Base-by-base conservation (phyloP, 2,888 invertebrate genomes). In the Anaspis maculata region DNA sequence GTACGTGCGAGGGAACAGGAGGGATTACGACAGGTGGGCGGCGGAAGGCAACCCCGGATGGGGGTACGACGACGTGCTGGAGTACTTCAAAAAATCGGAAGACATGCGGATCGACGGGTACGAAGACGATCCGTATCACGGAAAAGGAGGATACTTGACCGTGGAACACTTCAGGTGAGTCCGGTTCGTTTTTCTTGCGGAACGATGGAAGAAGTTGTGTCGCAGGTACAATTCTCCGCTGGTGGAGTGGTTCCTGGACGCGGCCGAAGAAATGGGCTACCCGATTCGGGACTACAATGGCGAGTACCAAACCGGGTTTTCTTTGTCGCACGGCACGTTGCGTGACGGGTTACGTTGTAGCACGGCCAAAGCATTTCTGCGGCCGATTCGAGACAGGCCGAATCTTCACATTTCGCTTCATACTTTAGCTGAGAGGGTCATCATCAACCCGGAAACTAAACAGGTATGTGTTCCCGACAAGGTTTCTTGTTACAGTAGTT, bases 11-110 rank as follows among this genome's bases (percentile, higher is more conserved):
- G 92, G 91, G 0, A 89, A 92, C 56, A 74, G 73, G 30, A 71
- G 67, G 2, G 92, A 92, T 57, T 94, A 89, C 59, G 87, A 94
- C 52, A 67, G 71, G n/a, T 94, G 92, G 92, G 82, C 76, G 12
- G 60, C 57, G 7, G 57, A 81, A 54, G 92, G 91, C 0, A 81
- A 72, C 49, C 57, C 64, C 1, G 90, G 84, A 1, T 94, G 94
- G 94, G 72, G 80, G 16, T 89, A 81, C 56, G 68, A 76, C 0
- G 77, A 77, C 30, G 70, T 88, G 0, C 61, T 89, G 19, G 76
- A 76, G 6, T 89, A 88, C 54, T 89, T 89, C 56, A 75, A 76
- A 42, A 88, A 84, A 64, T 75, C 82, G 1, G 88, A 90, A 65
- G 79, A 86, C 56, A 83, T 82, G 64, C 71, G 72, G 34, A 82